Conservation (phyloP, 2,888 invertebrate species). For the Campoplex capitator region DNA sequence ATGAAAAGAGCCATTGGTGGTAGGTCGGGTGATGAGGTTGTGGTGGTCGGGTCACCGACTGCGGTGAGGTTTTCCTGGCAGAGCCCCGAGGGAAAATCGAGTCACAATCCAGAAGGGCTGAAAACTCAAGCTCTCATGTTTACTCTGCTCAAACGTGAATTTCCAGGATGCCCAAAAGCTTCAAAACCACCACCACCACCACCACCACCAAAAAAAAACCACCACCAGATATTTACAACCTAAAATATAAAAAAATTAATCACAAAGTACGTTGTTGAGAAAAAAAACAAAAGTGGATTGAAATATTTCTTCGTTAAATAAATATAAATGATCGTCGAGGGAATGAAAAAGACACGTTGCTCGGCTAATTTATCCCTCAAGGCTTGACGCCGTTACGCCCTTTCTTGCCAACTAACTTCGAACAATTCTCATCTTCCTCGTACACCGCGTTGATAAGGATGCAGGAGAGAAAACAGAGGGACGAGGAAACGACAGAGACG, state of each 20-base stretch:
- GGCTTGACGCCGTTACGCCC: neutral
- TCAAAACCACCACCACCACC: neutral
- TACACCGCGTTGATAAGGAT: neutral
- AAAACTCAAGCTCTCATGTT: conserved; percentile 10
- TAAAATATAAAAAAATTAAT: neutral
- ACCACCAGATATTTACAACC: neutral
- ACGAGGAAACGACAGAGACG: conserved; percentile 70
- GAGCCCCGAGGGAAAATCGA: conserved; percentile 58
- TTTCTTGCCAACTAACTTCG: neutral
- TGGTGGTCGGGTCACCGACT: conserved; percentile 63
- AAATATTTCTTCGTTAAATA: neutral
- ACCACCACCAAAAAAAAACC: neutral
- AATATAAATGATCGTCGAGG: neutral
- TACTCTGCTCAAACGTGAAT: neutral
- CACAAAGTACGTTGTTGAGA: neutral
- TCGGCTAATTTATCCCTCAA: neutral
- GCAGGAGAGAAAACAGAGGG: conserved; percentile 42
- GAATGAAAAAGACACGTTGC: neutral
- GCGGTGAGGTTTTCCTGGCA: conserved; percentile 50
- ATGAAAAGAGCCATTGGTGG: conserved; percentile 58
- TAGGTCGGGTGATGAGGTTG: conserved; percentile 56
- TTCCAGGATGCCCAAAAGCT: neutral
- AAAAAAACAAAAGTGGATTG: neutral
- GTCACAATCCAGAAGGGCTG: conserved; percentile 31
- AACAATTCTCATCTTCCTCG: neutral